These are phyloP conservation scores for Catharus ustulatus DNA, from an alignment of 2,797 vertebrate species.

Conservation along the genomic window DNA sequence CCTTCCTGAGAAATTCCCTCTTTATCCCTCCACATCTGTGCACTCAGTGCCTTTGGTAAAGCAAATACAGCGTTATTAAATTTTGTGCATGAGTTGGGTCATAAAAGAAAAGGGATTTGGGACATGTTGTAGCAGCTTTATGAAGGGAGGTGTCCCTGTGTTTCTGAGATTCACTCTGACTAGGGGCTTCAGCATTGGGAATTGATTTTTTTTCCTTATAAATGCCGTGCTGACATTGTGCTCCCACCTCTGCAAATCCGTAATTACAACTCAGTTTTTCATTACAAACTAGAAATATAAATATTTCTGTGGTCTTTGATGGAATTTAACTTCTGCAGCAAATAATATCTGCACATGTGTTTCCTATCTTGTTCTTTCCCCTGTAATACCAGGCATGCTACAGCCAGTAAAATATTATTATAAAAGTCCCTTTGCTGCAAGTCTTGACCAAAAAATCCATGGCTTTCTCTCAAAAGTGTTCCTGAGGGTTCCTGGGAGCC, in stretches of 20 bases:
- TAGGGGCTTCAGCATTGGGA: background rate
- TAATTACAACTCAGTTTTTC: slow-evolving; percentile 59
- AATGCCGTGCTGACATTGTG: background rate
- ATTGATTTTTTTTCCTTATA: background rate
- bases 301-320: slow-evolving; percentile 46
- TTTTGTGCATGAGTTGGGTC: slow-evolving; percentile 23
- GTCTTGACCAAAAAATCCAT: background rate
- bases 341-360: slow-evolving; percentile 43
- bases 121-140: slow-evolving; percentile 18
- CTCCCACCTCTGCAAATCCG: slow-evolving; percentile 22
- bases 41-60: background rate
- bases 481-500: background rate
- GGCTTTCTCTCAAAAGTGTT: background rate
- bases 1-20: background rate
- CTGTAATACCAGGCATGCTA: slow-evolving; percentile 29
- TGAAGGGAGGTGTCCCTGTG: slow-evolving; percentile 41
- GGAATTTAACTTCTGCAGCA: slow-evolving; percentile 56
- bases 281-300: slow-evolving; percentile 31
- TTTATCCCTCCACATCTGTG: background rate
- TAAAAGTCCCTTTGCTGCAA: slow-evolving; percentile 35
- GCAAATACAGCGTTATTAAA: slow-evolving; percentile 42
- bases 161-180: background rate
- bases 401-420: slow-evolving; percentile 61
- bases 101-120: slow-evolving; percentile 16
- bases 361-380: slow-evolving; percentile 37